phyloP scores from a whole-genome alignment of 2,113 vertebrate genomes.

The Gyps fulvus region DNA sequence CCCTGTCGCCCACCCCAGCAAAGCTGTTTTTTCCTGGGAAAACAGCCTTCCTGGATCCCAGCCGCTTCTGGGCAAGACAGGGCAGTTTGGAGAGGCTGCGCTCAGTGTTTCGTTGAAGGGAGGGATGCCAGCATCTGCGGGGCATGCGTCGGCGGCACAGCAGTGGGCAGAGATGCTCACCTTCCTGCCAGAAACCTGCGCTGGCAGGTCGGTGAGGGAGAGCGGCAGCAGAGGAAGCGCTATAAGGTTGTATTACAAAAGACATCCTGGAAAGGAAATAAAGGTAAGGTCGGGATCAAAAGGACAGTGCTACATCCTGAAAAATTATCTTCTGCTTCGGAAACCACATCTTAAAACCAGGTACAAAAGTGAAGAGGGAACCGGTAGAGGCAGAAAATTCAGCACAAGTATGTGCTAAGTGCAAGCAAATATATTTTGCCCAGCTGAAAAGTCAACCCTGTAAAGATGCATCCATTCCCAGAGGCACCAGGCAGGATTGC shows the following conservation, averaged over 20 bases:
- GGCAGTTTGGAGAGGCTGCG: not conserved
- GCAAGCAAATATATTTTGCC: not conserved
- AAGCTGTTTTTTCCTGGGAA: not conserved
- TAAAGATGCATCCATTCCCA: not conserved
- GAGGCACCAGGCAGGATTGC: not conserved
- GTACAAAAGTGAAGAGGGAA: not conserved
- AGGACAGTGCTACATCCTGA: not conserved
- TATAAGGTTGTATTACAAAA: not conserved
- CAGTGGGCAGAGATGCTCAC: not conserved
- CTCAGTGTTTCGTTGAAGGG: fast-evolving
- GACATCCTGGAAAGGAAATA: not conserved
- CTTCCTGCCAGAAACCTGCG: not conserved
- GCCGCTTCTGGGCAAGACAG: not conserved
- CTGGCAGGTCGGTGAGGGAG: not conserved
- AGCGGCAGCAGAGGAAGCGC: not conserved
- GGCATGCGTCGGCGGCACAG: not conserved
- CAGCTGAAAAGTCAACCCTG: not conserved
- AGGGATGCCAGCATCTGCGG: not conserved
- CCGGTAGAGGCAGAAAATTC: not conserved
- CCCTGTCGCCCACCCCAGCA: not conserved
- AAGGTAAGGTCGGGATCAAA: not conserved
- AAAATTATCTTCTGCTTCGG: not conserved
- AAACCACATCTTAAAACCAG: not conserved
- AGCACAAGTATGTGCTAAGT: fast-evolving
- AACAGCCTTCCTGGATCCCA: not conserved